Percentiles rank a stretch among this genome's conserved stretches.
Evolutionary conservation across 2,888 invertebrate species (phyloP).

Genomic region (Schizotus pectinicornis): DNA sequence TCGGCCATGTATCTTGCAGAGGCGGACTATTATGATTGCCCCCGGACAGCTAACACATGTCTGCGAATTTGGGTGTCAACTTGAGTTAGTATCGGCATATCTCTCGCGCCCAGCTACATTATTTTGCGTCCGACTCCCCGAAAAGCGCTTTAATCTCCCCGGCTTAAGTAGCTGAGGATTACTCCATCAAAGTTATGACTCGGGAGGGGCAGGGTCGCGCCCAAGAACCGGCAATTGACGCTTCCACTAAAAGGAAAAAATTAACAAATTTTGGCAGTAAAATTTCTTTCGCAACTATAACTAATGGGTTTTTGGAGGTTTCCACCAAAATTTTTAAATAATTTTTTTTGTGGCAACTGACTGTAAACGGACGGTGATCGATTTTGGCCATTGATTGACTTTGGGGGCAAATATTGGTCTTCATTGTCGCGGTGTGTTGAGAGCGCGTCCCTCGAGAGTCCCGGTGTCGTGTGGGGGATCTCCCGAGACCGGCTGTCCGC

Average conservation of each 20-base stretch:
- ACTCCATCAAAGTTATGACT: slow-evolving; percentile 59
- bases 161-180: slow-evolving; percentile 58
- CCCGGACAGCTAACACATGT: slow-evolving; percentile 57
- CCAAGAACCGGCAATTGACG: background rate
- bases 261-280: background rate
- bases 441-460: slow-evolving; percentile 42
- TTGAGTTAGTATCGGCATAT: slow-evolving; percentile 60
- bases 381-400: slow-evolving; percentile 43
- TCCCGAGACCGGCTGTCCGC: slow-evolving; percentile 51
- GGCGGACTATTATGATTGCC: slow-evolving; percentile 51
- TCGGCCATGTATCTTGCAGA: slow-evolving; percentile 50
- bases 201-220: slow-evolving; percentile 10
- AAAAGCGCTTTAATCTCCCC: slow-evolving; percentile 59
- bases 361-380: background rate
- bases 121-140: slow-evolving; percentile 53
- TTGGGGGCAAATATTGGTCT: slow-evolving; percentile 46
- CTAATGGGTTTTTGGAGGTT: background rate
- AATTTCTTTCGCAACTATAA: background rate
- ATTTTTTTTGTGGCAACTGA: slow-evolving; percentile 3
- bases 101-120: slow-evolving; percentile 55
- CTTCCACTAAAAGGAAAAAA: background rate
- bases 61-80: slow-evolving; percentile 57
- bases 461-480: slow-evolving; percentile 49
- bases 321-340: too few species aligned
- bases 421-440: slow-evolving; percentile 36